These are phyloP conservation scores for Nautilus pompilius DNA, from an alignment of 1,140 invertebrate species.

Conservation along the genomic window DNA sequence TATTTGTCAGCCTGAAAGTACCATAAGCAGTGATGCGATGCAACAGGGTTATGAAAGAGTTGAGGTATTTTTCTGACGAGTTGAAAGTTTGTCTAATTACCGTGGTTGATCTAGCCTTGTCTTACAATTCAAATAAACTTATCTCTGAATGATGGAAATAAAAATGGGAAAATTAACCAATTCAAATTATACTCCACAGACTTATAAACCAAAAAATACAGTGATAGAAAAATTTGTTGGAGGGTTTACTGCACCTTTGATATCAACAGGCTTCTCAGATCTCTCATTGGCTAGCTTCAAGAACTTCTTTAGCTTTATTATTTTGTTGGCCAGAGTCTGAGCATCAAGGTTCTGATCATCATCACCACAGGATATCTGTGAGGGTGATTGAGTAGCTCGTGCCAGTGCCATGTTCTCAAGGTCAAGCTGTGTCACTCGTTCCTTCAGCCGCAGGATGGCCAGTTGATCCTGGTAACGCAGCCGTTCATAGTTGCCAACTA, in stretches of 20 bases:
- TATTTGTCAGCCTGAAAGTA: too few relatives aligned
- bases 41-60: too few relatives aligned
- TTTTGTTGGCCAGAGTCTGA: conserved; percentile 47
- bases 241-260: conserved; percentile 51
- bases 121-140: too few relatives aligned
- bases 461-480: conserved; percentile 71
- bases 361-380: conserved; percentile 22
- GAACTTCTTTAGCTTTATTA: conserved; percentile 43
- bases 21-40: too few relatives aligned
- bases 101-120: too few relatives aligned
- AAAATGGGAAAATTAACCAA: too few relatives aligned
- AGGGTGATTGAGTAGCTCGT: conserved; percentile 23
- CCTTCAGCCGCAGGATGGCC: conserved; percentile 71
- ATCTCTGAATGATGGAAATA: too few relatives aligned
- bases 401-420: conserved; percentile 50
- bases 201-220: too few relatives aligned
- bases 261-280: conserved; percentile 51
- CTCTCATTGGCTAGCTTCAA: conserved; percentile 48
- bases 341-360: conserved; percentile 45
- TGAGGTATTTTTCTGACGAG: too few relatives aligned
- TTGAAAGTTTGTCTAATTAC: too few relatives aligned
- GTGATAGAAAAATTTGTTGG: too few relatives aligned
- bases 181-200: too few relatives aligned
- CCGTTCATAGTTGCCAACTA: conserved; percentile 75
- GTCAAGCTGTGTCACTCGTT: conserved; percentile 52